Conservation (phyloP, 2,888 invertebrate species). For the Ptychoptera contaminata region DNA sequence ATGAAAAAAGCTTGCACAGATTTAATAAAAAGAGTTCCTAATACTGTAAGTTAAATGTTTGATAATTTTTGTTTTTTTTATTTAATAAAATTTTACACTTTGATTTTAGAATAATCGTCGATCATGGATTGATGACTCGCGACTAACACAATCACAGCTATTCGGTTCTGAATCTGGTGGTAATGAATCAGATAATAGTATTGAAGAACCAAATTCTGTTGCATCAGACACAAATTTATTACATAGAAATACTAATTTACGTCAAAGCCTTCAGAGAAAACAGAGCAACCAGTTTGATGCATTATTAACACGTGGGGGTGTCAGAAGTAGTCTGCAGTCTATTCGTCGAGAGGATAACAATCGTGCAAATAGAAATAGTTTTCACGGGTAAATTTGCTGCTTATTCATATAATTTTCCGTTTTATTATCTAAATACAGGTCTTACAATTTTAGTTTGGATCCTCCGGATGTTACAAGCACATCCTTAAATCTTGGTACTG, state of each 20-base stretch:
- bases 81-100: neutral
- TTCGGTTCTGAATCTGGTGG: constrained; percentile 54
- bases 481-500: constrained; percentile 53
- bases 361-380: constrained; percentile 42
- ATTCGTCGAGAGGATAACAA: constrained; percentile 28
- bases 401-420: too few species aligned
- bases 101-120: constrained; percentile 37
- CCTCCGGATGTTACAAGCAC: constrained; percentile 32
- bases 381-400: constrained; percentile 37
- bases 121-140: constrained; percentile 54
- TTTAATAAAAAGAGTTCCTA: constrained; percentile 66
- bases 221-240: constrained; percentile 34
- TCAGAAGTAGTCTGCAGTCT: constrained; percentile 40
- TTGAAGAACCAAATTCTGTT: constrained; percentile 39
- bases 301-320: constrained; percentile 41
- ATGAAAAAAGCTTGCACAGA: constrained; percentile 78
- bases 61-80: constrained; percentile 3
- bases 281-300: constrained; percentile 33
- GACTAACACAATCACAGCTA: constrained; percentile 48
- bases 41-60: constrained; percentile 40
- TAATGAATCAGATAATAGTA: constrained; percentile 65
- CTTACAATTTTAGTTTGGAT: neutral
- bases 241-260: constrained; percentile 33
- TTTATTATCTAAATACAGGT: too few species aligned
- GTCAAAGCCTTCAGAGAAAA: constrained; percentile 39